Base-by-base conservation (phyloP, 2,888 invertebrate genomes). In the Andrena haemorrhoa region DNA sequence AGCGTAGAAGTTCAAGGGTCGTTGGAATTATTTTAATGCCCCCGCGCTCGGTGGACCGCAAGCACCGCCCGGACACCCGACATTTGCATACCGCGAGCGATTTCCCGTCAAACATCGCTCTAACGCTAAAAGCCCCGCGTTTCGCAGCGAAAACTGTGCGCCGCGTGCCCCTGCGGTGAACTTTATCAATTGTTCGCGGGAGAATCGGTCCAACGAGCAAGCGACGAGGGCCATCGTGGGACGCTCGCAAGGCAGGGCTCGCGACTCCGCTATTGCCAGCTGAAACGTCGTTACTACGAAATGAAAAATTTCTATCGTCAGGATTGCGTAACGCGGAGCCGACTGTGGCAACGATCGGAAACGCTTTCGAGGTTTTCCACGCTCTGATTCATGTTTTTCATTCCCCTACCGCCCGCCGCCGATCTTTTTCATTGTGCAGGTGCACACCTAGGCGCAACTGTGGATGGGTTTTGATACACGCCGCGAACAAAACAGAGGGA, bases 361-460 rank as follows among this genome's bases (percentile, higher is more conserved):
- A 81, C 80, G 78, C 73, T 78, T 78, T 81, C 73, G 51, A 80
- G 35, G 51, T 64, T 80, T 63, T 63, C 47, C 29, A 79, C 61
- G 56, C 66, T 72, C 66, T 29, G 71, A 68, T 79, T 69, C 72
- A 26, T 26, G 23, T 53, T 66, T 69, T 69, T 29, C 41, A 41
- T 41, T 41, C 41, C 41, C 1, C 12, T 12, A 41, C 41, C 3
- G 41, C 3, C 7, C 31, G 7, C 31, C 29, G 16, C 12, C 41
- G 41, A 41, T 41, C 41, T 41, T 41, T 41, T 41, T 16, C 41
- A 41, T 41, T 41, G 16, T 4, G 41, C 4, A 41, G 12, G 2
- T 47, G 23, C 23, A 29, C 49, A 6, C 20, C 10, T 2, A 16
- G 49, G 3, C 26, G 16, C 60, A 41, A 41, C 6, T 41, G 41